phyloP scores from a whole-genome alignment of 2,797 vertebrate species.

The Cuniculus paca region DNA sequence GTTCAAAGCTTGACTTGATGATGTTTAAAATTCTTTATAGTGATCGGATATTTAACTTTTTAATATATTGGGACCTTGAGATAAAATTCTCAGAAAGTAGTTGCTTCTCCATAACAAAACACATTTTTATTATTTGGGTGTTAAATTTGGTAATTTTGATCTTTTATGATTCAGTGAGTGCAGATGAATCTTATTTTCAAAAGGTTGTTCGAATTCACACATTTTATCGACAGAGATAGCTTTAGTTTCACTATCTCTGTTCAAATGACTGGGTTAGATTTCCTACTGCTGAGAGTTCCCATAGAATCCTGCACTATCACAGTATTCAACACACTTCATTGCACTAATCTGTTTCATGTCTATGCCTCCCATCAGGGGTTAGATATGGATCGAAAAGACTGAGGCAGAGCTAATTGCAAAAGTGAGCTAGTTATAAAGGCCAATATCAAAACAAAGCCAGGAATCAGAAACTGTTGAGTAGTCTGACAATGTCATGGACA shows the following conservation, averaged over 20 bases:
- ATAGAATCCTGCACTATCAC: not conserved
- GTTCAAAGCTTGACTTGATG: slow-evolving; percentile 4
- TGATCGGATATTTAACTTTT: not conserved
- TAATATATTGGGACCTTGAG: not conserved
- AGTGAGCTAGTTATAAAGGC: not conserved
- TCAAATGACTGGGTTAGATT: slow-evolving; percentile 51
- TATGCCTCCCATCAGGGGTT: not conserved
- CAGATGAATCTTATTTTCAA: slow-evolving; percentile 18
- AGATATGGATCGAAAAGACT: not conserved
- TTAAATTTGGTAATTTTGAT: slow-evolving; percentile 61
- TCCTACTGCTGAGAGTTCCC: not conserved
- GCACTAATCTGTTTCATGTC: not conserved
- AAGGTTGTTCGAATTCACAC: slow-evolving; percentile 51
- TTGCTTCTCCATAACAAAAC: not conserved
- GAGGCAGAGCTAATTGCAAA: not conserved
- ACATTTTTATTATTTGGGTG: not conserved
- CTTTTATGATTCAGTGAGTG: not conserved
- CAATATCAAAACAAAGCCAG: not conserved
- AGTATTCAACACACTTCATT: not conserved
- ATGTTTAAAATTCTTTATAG: not conserved
- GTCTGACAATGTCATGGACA: no score
- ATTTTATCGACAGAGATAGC: slow-evolving; percentile 46
- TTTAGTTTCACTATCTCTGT: slow-evolving; percentile 50
- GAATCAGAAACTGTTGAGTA: not conserved
- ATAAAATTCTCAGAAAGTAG: slow-evolving; percentile 20